phyloP scores from a whole-genome alignment of 1,140 invertebrate genomes.

The Danaus melanippus region DNA sequence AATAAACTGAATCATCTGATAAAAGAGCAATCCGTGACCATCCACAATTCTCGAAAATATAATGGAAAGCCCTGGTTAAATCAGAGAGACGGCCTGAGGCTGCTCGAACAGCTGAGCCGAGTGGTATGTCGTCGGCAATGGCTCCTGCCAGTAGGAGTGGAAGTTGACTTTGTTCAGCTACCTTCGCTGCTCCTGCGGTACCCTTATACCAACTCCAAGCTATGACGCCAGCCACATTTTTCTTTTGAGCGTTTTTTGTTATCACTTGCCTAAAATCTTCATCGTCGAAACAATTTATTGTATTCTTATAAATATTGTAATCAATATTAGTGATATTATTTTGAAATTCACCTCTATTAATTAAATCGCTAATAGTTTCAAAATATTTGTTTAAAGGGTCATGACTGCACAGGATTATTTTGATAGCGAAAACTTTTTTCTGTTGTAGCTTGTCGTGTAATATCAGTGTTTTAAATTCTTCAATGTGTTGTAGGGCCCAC shows the following conservation, averaged over 20 bases:
- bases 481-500: constrained; percentile 8
- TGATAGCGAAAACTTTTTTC: background rate
- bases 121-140: background rate
- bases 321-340: too few relatives aligned
- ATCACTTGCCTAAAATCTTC: too few relatives aligned
- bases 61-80: too few relatives aligned
- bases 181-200: background rate
- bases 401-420: constrained; percentile 6
- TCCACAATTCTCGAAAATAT: background rate
- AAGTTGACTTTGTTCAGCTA: background rate
- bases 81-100: background rate
- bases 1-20: constrained; percentile 9
- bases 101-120: background rate
- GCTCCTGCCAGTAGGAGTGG: constrained; percentile 10
- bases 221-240: constrained; percentile 2
- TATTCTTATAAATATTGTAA: too few relatives aligned
- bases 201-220: constrained; percentile 4
- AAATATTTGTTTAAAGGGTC: background rate
- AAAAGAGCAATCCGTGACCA: constrained; percentile 11
- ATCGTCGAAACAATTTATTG: too few relatives aligned
- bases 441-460: background rate
- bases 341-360: too few relatives aligned
- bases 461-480: constrained; percentile 1
- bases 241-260: too few relatives aligned
- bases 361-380: too few relatives aligned